phyloP scores from a whole-genome alignment of 1,140 invertebrate genomes.

The Pemphigus obesinymphae region DNA sequence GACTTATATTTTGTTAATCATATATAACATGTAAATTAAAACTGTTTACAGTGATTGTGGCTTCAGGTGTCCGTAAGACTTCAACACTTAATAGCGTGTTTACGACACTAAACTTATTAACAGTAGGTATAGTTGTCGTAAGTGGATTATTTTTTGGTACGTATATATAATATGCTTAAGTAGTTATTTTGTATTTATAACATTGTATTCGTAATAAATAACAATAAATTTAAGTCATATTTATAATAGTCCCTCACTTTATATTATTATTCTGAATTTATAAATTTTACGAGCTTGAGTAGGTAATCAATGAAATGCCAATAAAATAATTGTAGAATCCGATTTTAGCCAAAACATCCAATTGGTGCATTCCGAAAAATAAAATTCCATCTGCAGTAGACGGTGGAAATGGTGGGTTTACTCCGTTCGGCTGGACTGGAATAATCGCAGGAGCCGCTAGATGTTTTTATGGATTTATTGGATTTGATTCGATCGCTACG shows the following conservation, averaged over 20 bases:
- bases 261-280: too few relatives aligned
- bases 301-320: too few relatives aligned
- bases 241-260: too few relatives aligned
- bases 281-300: too few relatives aligned
- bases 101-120: conserved; percentile 76
- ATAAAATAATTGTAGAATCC: not conserved
- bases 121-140: conserved; percentile 75
- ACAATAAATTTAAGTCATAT: too few relatives aligned
- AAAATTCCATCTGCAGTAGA: conserved; percentile 56
- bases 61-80: conserved; percentile 82
- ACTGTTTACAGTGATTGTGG: conserved; percentile 62
- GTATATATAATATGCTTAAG: too few relatives aligned
- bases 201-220: too few relatives aligned
- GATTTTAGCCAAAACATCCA: conserved; percentile 55
- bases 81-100: conserved; percentile 86
- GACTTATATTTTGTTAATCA: too few relatives aligned
- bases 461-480: conserved; percentile 83
- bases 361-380: conserved; percentile 63
- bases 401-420: conserved; percentile 70
- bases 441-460: conserved; percentile 77
- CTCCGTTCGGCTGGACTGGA: conserved; percentile 73
- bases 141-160: conserved; percentile 75
- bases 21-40: too few relatives aligned
- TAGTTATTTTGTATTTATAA: too few relatives aligned
- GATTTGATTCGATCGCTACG: conserved; percentile 83